A percentile compares a stretch with the other conserved stretches of the same genome.
Conservation (phyloP, 64 coral and sea anemone species). For the Montipora efflorescens region DNA sequence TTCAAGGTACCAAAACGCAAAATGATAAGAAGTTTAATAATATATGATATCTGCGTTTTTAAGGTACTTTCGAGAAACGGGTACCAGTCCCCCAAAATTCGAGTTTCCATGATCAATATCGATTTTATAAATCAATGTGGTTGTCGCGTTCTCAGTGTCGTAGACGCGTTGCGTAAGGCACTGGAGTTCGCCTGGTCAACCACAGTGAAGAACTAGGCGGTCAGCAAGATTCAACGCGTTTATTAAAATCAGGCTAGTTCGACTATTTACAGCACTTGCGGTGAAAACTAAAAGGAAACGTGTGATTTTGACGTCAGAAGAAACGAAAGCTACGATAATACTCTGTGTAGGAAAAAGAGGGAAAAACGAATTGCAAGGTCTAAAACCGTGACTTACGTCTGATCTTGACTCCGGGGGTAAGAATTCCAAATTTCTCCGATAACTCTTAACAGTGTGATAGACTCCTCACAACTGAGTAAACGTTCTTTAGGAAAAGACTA, state of each 20-base stretch:
- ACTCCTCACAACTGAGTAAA: constrained; percentile 4
- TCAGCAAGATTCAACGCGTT: constrained; percentile 22
- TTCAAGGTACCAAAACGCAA: no score
- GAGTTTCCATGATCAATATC: no score
- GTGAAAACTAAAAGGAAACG: constrained; percentile 9
- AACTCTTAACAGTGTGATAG: constrained; percentile 2
- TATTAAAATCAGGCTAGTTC: constrained; percentile 12
- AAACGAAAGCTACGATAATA: constrained; percentile 22
- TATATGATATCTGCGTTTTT: no score
- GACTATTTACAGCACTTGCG: constrained; percentile 47
- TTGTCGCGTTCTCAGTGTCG: constrained; percentile 32
- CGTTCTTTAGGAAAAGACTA: neutral
- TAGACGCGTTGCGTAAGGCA: constrained; percentile 23
- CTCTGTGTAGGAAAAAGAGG: neutral
- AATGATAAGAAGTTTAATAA: no score
- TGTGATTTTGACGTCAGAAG: constrained; percentile 1
- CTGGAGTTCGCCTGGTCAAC: constrained; percentile 69
- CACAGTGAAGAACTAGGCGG: constrained; percentile 18
- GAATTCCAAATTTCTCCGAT: constrained; percentile 29
- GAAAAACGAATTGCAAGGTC: neutral
- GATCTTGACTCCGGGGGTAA: constrained; percentile 41
- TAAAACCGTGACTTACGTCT: constrained; percentile 26
- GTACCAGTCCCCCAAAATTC: no score
- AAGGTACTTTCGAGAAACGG: no score
- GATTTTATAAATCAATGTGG: no score